Evolutionary conservation across 2,113 vertebrate species (phyloP), one percentile per base, ranked within the genome.

Genomic region (Bubo blakistoni): DNA sequence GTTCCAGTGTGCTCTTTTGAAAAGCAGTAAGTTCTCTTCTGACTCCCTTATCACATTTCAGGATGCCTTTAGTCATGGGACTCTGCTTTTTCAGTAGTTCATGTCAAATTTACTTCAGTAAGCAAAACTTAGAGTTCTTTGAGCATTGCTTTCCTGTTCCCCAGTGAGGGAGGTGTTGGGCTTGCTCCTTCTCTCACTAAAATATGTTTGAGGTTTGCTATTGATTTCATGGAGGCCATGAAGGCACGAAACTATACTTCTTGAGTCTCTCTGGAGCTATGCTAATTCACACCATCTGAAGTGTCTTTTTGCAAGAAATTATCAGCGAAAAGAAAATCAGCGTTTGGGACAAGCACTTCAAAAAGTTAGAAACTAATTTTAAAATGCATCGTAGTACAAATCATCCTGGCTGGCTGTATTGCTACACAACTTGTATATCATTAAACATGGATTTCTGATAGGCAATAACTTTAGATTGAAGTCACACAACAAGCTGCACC

Each of bases 11-110:
- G 81, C 85, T 94, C 93, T 92, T 97, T 81, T 71, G 88, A 95
- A 95, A 94, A 95, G 71, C 92, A 94, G 86, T 92, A 54, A 88
- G 91, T 96, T 95, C 88, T 90, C 79, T 79, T 96, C 93, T 95
- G 92, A 81, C 72, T 96, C 88, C 85, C 90, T 90, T 95, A 96
- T 97, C 96, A 72, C 93, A 92, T 96, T 96, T 97, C 96, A 96
- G 94, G 95, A 97, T 96, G 85, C 93, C 88, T 94, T 95, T 92
- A 94, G 96, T 95, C 90, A 88, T 81, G 87, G 88, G 76, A 95
- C 88, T 78, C 78, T 62, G 63, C 81, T 97, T 96, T 88, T 96
- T 95, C 90, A 91, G 94, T 97, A 97, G 93, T 95, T 97, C 89
- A 94, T 69, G 96, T 90, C 90, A 94, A 94, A 94, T 81, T 83